Evolutionary conservation across 1,140 invertebrate genomes (phyloP).

Genomic region (Battus philenor): DNA sequence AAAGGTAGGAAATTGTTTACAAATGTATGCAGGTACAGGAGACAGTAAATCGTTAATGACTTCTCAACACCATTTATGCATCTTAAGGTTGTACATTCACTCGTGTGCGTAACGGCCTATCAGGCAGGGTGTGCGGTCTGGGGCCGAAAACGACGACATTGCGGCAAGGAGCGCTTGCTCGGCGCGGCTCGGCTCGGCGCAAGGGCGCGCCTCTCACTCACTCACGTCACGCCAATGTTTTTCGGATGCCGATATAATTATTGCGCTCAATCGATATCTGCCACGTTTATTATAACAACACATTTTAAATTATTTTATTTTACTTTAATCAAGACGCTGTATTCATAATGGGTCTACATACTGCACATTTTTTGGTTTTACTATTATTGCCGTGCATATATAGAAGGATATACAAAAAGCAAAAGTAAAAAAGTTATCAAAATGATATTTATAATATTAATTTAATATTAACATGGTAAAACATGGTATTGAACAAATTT

Average conservation of each 20-base stretch:
- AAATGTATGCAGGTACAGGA: too few species aligned
- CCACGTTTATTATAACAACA: conserved; percentile 18
- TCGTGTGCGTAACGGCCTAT: conserved; percentile 29
- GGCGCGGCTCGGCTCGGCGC: conserved; percentile 23
- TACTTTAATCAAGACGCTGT: conserved; percentile 5
- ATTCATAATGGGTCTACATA: background rate
- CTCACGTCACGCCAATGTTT: conserved; percentile 47
- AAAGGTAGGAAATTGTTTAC: too few species aligned
- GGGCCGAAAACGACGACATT: conserved; percentile 53
- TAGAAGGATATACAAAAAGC: too few species aligned
- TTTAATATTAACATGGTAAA: too few species aligned
- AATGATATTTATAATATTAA: too few species aligned
- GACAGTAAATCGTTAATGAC: conserved; percentile 13
- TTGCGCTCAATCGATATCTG: conserved; percentile 47
- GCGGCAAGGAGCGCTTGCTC: conserved; percentile 41
- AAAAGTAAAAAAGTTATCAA: too few species aligned
- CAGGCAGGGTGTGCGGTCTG: conserved; percentile 36
- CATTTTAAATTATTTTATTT: conserved; percentile 16
- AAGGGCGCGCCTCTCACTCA: conserved; percentile 72
- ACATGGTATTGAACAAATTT: too few species aligned
- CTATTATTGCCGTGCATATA: too few species aligned
- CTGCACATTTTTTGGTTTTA: too few species aligned
- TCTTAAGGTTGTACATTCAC: conserved; percentile 46
- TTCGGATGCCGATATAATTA: conserved; percentile 58
- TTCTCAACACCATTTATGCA: conserved; percentile 4